Base-by-base conservation (phyloP, 2,113 vertebrate genomes). In the Geococcyx californianus region DNA sequence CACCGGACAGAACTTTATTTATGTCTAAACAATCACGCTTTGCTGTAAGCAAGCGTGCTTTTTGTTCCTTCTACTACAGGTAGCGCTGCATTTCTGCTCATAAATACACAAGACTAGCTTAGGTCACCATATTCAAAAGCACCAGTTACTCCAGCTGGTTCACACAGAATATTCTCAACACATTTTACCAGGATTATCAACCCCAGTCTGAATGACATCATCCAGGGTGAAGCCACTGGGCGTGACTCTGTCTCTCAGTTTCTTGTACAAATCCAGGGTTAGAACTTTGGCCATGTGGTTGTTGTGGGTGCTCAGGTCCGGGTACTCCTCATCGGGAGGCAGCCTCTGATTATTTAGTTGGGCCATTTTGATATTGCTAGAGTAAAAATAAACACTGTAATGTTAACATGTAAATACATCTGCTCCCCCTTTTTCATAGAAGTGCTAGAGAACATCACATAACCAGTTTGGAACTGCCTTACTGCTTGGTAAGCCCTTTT, bases 101-200 rank as follows among this genome's bases (percentile, higher is more conserved):
- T 82, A 80, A 96, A 94, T 34, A 70, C 91, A 92, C 77, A 68
- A 73, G 33, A 90, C 92, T 47, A 93, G 84, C 55, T 95, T 62
- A 89, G 91, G 91, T 89, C 84, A 84, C 75, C 74, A 21, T 81
- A 94, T 91, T 77, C 60, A 76, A 96, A 95, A 96, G 90, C 96
- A 94, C 66, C 76, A 84, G 91, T 93, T 93, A 89, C 78, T 86
- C 94, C 87, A 94, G 84, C 91, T 93, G 94, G 92, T 49, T 95
- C 89, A 92, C 78, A 94, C 28, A 59, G 62, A 95, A 86, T 55
- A 93, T 7, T 96, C 86, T 84, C 94, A 95, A 89, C 4, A 60
- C 90, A 78, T 97, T 98, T 98, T 98, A 99, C 98, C 98, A 95
- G 98, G 98, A 98, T 98, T 98, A 97, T 99, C 98, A 98, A 98